Conservation (phyloP, 2,797 vertebrate genomes). For the Pseudochirops corinnae region DNA sequence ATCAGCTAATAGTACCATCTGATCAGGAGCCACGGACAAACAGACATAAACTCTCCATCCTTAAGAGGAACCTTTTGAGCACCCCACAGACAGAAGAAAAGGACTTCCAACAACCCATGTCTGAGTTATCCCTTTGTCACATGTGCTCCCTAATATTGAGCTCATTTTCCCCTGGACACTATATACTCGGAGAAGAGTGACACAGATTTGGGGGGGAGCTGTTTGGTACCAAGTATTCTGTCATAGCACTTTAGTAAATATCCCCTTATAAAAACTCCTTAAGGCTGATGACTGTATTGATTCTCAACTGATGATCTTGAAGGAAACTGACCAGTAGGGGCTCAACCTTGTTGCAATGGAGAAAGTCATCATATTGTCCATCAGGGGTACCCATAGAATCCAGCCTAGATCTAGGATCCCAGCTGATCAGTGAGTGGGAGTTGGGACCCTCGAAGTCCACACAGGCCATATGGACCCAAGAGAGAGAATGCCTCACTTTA, state of each 20-base stretch:
- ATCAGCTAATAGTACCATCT: too few relatives aligned
- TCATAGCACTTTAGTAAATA: background rate
- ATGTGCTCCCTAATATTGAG: too few relatives aligned
- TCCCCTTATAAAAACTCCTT: background rate
- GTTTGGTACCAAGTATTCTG: background rate
- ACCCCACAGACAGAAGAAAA: too few relatives aligned
- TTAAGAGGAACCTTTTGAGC: too few relatives aligned
- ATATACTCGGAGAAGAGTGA: too few relatives aligned
- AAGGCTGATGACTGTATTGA: background rate
- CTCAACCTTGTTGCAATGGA: background rate
- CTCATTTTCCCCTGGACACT: too few relatives aligned
- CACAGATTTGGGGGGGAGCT: background rate
- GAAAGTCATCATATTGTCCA: background rate
- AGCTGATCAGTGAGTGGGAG: background rate
- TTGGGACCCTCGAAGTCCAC: background rate
- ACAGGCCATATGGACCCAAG: too few relatives aligned
- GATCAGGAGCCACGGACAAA: too few relatives aligned
- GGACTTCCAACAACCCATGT: too few relatives aligned
- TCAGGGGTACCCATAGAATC: background rate
- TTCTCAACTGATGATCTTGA: background rate
- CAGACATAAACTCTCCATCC: too few relatives aligned
- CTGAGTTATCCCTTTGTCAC: too few relatives aligned
- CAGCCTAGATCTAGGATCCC: background rate
- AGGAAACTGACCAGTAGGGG: background rate
- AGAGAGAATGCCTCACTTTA: too few relatives aligned